Percentiles rank a stretch among this genome's conserved stretches.
Conservation (phyloP, 2,888 invertebrate genomes). For the Orgyia antiqua region DNA sequence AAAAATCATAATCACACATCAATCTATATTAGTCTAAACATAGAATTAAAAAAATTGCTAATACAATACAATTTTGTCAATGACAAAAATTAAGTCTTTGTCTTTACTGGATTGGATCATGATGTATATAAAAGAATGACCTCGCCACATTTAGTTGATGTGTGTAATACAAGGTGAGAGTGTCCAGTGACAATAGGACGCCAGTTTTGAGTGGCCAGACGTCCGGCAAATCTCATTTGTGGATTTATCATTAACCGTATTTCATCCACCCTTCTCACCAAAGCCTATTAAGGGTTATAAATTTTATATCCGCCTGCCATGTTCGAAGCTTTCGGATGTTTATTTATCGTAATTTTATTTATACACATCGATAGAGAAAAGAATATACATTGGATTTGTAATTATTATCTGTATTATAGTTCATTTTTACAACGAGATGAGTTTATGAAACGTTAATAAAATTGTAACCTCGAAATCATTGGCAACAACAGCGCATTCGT, state of each 20-base stretch:
- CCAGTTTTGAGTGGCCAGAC: constrained; percentile 72
- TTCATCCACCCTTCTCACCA: constrained; percentile 68
- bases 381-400: constrained; percentile 19
- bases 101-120: constrained; percentile 21
- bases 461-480: too few relatives aligned
- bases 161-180: constrained; percentile 70
- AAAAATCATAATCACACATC: too few relatives aligned
- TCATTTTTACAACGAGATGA: too few relatives aligned
- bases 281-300: constrained; percentile 72
- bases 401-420: too few relatives aligned
- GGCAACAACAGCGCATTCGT: too few relatives aligned
- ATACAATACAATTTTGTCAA: not conserved
- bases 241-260: constrained; percentile 78
- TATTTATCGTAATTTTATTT: constrained; percentile 51
- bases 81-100: not conserved
- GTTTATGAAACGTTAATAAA: too few relatives aligned
- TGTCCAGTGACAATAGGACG: constrained; percentile 68
- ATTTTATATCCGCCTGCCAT: constrained; percentile 67
- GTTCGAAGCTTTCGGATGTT: constrained; percentile 60
- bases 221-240: constrained; percentile 77
- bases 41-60: too few relatives aligned
- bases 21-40: too few relatives aligned
- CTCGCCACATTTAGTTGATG: constrained; percentile 52
- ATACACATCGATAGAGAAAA: constrained; percentile 24
- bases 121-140: constrained; percentile 43